phyloP scores from a whole-genome alignment of 2,797 vertebrate genomes.

The Falco rusticolus region DNA sequence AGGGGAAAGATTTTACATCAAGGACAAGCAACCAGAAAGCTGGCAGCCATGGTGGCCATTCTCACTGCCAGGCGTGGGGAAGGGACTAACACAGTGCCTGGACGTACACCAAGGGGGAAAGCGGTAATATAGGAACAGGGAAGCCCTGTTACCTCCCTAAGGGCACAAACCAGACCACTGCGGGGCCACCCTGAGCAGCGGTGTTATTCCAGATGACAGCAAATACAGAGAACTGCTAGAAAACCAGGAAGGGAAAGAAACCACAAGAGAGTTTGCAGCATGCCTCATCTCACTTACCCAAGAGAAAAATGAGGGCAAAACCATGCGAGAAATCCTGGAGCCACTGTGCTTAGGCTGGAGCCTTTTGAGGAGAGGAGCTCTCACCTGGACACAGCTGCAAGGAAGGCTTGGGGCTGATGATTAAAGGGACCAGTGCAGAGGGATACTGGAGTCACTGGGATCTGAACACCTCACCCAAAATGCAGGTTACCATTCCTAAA shows the following conservation, averaged over 20 bases:
- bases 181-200: neutral
- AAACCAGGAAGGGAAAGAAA: neutral
- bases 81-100: neutral
- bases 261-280: accelerated
- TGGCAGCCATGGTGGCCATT: neutral
- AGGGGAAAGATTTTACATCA: neutral
- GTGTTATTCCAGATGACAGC: neutral
- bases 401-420: neutral
- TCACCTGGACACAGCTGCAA: neutral
- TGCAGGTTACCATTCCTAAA: accelerated
- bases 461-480: neutral
- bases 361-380: neutral
- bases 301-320: neutral
- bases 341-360: neutral
- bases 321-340: accelerated
- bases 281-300: neutral
- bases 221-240: neutral
- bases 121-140: accelerated
- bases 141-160: neutral
- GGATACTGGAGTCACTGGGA: accelerated
- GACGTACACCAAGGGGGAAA: neutral
- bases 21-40: neutral
- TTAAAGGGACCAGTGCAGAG: neutral
- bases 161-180: neutral
- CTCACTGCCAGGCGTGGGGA: neutral